Evolutionary conservation across 2,113 vertebrate genomes (phyloP).

Genomic region (Chauna torquata): DNA sequence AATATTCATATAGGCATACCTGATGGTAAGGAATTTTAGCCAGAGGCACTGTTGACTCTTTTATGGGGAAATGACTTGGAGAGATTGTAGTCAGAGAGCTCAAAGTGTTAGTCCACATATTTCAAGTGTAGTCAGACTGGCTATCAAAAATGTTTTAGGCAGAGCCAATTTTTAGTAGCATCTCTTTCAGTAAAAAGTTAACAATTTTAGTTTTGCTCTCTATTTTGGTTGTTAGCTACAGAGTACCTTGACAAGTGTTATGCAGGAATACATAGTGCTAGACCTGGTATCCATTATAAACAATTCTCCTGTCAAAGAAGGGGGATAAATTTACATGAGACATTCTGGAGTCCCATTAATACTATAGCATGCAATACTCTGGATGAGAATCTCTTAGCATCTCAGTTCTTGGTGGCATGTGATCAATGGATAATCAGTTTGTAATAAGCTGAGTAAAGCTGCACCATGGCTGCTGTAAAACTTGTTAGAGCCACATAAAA

Average conservation of each 20-base stretch:
- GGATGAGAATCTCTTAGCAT: not conserved
- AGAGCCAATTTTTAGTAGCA: not conserved
- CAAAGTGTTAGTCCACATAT: not conserved
- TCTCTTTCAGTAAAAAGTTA: not conserved
- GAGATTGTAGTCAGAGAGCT: not conserved
- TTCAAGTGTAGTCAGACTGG: not conserved
- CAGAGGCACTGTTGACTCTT: not conserved
- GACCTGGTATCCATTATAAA: not conserved
- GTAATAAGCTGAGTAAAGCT: not conserved
- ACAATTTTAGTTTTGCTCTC: not conserved
- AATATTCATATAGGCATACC: not conserved
- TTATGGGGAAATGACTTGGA: not conserved
- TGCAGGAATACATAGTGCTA: not conserved
- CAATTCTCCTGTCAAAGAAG: not conserved
- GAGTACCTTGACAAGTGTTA: not conserved
- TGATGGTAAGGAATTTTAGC: not conserved
- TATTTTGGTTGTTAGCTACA: not conserved
- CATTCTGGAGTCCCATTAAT: not conserved
- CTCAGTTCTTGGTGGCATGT: not conserved
- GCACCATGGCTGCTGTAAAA: not conserved
- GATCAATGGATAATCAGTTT: not conserved
- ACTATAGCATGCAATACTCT: not conserved
- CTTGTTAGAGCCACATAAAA: not conserved
- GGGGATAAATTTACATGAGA: not conserved
- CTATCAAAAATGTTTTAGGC: not conserved